Evolutionary conservation across 1,140 invertebrate genomes (phyloP).

Genomic region (Caenorhabditis remanei): DNA sequence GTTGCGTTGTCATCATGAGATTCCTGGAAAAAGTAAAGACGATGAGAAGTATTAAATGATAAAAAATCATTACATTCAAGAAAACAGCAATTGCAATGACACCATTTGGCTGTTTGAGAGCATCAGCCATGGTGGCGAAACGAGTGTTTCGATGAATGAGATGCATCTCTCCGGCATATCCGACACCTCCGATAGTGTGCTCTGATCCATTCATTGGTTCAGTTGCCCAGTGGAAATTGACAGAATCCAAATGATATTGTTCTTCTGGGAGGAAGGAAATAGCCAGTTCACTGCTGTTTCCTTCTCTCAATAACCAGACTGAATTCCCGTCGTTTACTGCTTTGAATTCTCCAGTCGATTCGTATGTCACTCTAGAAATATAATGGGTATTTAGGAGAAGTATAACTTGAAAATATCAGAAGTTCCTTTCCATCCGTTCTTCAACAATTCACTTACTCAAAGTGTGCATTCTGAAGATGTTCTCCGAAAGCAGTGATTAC

Average conservation of each 20-base stretch:
- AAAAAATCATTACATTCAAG: conserved; percentile 69
- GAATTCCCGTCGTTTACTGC: conserved; percentile 70
- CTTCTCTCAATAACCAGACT: conserved; percentile 58
- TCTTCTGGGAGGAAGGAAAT: conserved; percentile 75
- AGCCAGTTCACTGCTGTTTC: conserved; percentile 59
- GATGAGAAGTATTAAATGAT: not conserved
- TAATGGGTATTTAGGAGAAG: too few relatives aligned
- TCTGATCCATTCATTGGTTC: conserved; percentile 78
- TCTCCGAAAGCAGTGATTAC: conserved; percentile 75
- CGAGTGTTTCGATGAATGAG: conserved; percentile 76
- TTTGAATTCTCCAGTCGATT: conserved; percentile 70
- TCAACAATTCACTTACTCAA: conserved; percentile 65
- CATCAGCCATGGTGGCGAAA: conserved; percentile 71
- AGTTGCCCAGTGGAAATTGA: conserved; percentile 75
- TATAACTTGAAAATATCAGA: too few relatives aligned
- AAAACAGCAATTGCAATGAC: conserved; percentile 74
- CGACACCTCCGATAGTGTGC: conserved; percentile 75
- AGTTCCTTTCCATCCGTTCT: not conserved
- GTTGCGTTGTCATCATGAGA: conserved; percentile 75
- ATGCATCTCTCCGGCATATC: conserved; percentile 76
- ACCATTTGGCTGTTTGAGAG: conserved; percentile 76
- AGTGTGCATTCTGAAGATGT: conserved; percentile 73
- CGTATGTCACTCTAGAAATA: conserved; percentile 72
- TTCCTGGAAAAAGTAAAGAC: conserved; percentile 64
- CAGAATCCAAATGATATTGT: conserved; percentile 74